These are phyloP conservation scores for Heliornis fulica DNA, from an alignment of 2,113 vertebrate species.

Conservation along the genomic window DNA sequence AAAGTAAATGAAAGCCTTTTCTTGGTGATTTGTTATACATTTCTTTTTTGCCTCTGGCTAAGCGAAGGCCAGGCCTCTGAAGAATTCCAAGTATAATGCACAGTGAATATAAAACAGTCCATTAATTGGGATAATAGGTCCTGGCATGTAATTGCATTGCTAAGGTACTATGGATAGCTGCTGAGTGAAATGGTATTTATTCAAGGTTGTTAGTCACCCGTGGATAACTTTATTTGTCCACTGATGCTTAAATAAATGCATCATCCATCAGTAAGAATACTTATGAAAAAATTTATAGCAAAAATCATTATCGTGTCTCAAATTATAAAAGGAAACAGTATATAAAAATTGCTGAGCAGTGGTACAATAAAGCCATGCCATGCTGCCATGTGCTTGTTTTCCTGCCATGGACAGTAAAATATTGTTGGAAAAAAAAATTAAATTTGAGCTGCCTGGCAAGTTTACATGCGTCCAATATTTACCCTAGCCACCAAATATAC, in stretches of 20 bases:
- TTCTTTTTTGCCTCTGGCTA: conserved; percentile 73
- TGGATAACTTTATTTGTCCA: conserved; percentile 86
- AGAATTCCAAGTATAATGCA: conserved; percentile 77
- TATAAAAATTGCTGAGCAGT: conserved; percentile 76
- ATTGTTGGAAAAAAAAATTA: conserved; percentile 15
- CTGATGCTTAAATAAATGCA: conserved; percentile 78
- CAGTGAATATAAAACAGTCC: conserved; percentile 85
- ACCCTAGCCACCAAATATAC: neutral
- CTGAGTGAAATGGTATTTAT: conserved; percentile 80
- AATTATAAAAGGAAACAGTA: conserved; percentile 78
- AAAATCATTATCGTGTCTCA: conserved; percentile 75
- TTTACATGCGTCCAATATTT: neutral
- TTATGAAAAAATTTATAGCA: conserved; percentile 77
- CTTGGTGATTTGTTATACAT: conserved; percentile 75
- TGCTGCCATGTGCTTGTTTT: conserved; percentile 37
- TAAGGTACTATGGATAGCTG: conserved; percentile 79
- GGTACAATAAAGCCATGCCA: conserved; percentile 45
- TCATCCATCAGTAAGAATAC: conserved; percentile 74
- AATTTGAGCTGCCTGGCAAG: neutral
- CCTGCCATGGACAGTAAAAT: conserved; percentile 44
- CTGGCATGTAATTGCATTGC: conserved; percentile 85
- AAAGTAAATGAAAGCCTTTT: conserved; percentile 77
- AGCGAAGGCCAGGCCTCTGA: conserved; percentile 72
- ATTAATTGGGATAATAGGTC: conserved; percentile 90
- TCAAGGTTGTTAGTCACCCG: conserved; percentile 85